Evolutionary conservation across 2,113 vertebrate species (phyloP).

Genomic region (Spheniscus mendiculus): DNA sequence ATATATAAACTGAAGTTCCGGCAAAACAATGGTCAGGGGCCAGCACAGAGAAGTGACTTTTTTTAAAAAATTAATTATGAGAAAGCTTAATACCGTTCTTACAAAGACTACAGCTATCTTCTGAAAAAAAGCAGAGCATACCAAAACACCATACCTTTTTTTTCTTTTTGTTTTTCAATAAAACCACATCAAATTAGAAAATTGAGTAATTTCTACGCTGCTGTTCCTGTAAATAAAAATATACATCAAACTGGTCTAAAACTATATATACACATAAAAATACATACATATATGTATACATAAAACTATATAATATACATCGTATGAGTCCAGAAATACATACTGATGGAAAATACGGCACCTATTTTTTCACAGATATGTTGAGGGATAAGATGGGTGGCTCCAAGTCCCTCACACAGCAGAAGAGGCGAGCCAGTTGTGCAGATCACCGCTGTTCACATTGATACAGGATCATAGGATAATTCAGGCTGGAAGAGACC

Average conservation of each 20-base stretch:
- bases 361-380: neutral
- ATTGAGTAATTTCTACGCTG: neutral
- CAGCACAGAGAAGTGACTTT: neutral
- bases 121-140: neutral
- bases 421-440: neutral
- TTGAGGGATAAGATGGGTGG: neutral
- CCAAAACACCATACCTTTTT: neutral
- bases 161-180: neutral
- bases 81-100: neutral
- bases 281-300: neutral
- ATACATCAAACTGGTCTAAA: neutral
- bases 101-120: neutral
- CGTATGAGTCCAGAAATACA: neutral
- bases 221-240: neutral
- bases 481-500: neutral
- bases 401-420: neutral
- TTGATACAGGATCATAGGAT: fast-evolving
- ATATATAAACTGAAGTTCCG: neutral
- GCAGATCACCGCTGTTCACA: neutral
- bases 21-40: neutral
- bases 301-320: neutral
- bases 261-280: neutral
- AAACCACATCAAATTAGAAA: neutral
- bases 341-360: neutral
- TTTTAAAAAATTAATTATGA: neutral